Evolutionary conservation across 2,113 vertebrate species (phyloP), one percentile per base, ranked within the genome.

Genomic region (Aptenodytes forsteri): DNA sequence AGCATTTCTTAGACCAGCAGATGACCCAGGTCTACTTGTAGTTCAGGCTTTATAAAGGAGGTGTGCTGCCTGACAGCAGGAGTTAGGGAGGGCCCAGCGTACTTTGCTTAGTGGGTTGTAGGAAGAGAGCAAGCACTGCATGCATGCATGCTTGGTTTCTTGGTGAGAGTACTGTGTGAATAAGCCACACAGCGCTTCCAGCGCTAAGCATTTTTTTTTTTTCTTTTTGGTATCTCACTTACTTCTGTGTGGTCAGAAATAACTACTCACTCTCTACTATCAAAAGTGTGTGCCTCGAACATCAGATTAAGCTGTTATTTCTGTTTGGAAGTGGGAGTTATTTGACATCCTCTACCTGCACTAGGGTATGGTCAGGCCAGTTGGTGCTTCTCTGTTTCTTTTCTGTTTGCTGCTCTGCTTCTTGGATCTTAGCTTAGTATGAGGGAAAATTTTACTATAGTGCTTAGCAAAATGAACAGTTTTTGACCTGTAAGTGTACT

Each of bases 1-100:
- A 83, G 18, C 29, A 2, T 25, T 71, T 62, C 47, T 29, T 11
- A 7, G 67, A 19, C 21, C n/a, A 67, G 72, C 44, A 40, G 38
- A 2, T 7, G 58, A 13, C 5, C 3, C 55, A 34, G 40, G 27
- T 47, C 22, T 42, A 2, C 11, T 5, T 7, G 18, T 4, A 6
- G 19, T 9, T 22, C 55, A 14, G 2, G 42, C 14, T 16, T 26
- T 49, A 6, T 11, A 8, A 61, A 44, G 50, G 23, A 19, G 44
- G 22, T 69, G 21, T 46, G n/a, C 77, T 34, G 49, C 23, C 49
- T 25, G 62, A 7, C 32, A n/a, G 15, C 40, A 32, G 72, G 27
- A 29, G 20, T 11, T 10, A 1, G 22, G 32, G 29, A 11, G 27
- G 26, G 27, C 19, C 25, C 4, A 2, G 30, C 0, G 3, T 1